Percentiles rank a stretch among this genome's conserved stretches.
phyloP scores from a whole-genome alignment of 2,797 vertebrate species.

The Coreius guichenoti region DNA sequence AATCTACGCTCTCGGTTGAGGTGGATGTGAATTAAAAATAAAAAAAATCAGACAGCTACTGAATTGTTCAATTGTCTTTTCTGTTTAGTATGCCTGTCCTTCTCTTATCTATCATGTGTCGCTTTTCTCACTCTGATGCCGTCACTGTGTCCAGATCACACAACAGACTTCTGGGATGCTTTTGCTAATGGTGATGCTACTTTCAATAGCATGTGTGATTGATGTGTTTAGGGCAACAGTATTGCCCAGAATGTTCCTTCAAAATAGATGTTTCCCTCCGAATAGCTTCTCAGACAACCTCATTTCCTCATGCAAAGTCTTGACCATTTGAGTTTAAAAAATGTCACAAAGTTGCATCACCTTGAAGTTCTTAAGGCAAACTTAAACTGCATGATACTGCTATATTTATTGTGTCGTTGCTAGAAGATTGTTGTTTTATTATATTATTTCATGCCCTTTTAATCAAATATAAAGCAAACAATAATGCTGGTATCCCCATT shows the following conservation, averaged over 20 bases:
- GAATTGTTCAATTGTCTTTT: conserved; percentile 18
- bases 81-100: conserved; percentile 24
- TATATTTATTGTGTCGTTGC: conserved; percentile 4
- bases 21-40: background rate
- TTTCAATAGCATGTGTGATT: conserved; percentile 50
- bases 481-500: background rate
- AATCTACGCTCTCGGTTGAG: background rate
- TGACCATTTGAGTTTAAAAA: conserved; percentile 25
- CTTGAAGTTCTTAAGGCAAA: conserved; percentile 36
- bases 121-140: conserved; percentile 44
- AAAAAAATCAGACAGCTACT: background rate
- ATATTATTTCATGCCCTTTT: background rate
- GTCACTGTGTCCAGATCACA: conserved; percentile 60
- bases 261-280: conserved; percentile 52
- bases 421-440: background rate
- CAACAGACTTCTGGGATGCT: conserved; percentile 53
- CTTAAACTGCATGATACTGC: background rate
- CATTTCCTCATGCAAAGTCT: conserved; percentile 49
- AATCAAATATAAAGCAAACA: background rate
- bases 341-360: conserved; percentile 20
- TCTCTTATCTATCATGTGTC: conserved; percentile 10
- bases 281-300: conserved; percentile 53
- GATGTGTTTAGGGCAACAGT: conserved; percentile 52
- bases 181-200: conserved; percentile 50
- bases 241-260: conserved; percentile 52